Percentiles rank a stretch among this genome's conserved stretches.
Conservation (phyloP, 2,797 vertebrate genomes). For the Peromyscus aztecus region DNA sequence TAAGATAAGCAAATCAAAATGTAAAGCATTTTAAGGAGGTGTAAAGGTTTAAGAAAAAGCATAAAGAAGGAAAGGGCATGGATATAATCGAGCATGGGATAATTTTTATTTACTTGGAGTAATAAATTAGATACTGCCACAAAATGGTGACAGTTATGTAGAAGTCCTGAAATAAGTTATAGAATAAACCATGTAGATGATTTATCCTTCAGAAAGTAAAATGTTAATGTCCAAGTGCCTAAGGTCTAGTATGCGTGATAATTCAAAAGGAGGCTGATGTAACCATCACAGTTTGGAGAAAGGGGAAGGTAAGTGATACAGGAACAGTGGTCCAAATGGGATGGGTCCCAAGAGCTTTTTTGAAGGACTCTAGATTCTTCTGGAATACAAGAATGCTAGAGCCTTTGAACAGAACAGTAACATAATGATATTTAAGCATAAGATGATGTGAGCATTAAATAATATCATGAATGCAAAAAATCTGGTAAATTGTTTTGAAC, state of each 20-base stretch:
- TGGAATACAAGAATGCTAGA: background rate
- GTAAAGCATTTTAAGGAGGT: background rate
- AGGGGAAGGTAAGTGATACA: rapidly evolving
- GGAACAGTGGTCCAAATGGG: rapidly evolving
- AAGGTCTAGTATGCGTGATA: background rate
- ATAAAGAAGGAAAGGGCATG: background rate
- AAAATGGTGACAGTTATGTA: background rate
- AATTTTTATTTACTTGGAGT: background rate
- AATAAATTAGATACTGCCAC: background rate
- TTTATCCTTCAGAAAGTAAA: background rate
- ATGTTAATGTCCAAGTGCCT: background rate
- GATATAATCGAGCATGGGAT: background rate
- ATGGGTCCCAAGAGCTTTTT: background rate
- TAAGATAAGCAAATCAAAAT: background rate
- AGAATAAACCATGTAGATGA: background rate
- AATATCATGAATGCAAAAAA: background rate
- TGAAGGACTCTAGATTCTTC: background rate
- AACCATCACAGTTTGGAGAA: background rate
- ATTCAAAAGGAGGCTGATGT: background rate
- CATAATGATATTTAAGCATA: background rate
- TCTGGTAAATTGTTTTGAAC: background rate
- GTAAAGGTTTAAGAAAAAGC: background rate
- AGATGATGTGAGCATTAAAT: background rate
- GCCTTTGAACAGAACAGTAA: background rate
- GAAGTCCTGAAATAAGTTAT: background rate